Conservation (phyloP, 2,888 invertebrate genomes). For the Ernsta delagoae region DNA sequence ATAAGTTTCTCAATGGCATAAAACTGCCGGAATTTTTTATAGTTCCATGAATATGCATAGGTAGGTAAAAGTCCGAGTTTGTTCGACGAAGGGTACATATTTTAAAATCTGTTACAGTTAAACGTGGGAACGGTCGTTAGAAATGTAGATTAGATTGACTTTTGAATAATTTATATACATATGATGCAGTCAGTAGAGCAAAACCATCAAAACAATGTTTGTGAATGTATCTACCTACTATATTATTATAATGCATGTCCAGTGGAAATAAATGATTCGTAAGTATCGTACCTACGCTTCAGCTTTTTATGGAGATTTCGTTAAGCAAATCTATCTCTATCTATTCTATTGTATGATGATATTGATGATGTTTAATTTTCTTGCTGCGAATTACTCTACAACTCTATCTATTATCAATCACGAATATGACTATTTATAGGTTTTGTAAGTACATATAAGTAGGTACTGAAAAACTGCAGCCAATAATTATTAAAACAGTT, state of each 20-base stretch:
- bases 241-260: slow-evolving; percentile 36
- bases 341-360: too few relatives aligned
- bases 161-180: slow-evolving; percentile 69
- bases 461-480: too few relatives aligned
- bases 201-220: slow-evolving; percentile 65
- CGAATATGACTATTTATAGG: too few relatives aligned
- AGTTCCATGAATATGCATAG: slow-evolving; percentile 24
- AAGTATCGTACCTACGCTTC: background rate
- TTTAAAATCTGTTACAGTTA: slow-evolving; percentile 22
- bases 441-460: too few relatives aligned
- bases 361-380: too few relatives aligned
- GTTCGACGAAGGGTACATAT: slow-evolving; percentile 27
- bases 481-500: slow-evolving; percentile 38
- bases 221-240: slow-evolving; percentile 40
- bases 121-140: slow-evolving; percentile 55
- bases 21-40: slow-evolving; percentile 4
- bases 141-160: slow-evolving; percentile 42
- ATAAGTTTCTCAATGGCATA: background rate
- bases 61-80: slow-evolving; percentile 5
- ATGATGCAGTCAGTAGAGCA: slow-evolving; percentile 64
- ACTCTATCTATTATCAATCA: too few relatives aligned
- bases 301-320: too few relatives aligned
- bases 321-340: background rate
- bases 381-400: too few relatives aligned
- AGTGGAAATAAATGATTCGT: slow-evolving; percentile 52